Evolutionary conservation across 2,113 vertebrate genomes (phyloP), one percentile per base, ranked within the genome.

Genomic region (Hyperoodon ampullatus): DNA sequence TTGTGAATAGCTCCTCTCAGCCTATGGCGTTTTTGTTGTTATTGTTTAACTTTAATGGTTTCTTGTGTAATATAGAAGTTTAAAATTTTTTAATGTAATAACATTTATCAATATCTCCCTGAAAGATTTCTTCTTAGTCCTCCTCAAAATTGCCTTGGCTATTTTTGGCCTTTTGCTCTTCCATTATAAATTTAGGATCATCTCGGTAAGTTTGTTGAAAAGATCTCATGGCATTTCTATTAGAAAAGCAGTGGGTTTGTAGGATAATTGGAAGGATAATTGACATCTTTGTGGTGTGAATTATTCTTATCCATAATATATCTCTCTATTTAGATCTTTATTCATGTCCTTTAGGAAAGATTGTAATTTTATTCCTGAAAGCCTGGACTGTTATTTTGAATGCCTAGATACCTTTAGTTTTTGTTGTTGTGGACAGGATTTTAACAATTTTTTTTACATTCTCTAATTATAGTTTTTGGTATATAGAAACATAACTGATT

Each of bases 221-320:
- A 80, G 30, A 72, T 66, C 30, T 66, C 65, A 65, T 95, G 55
- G 19, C 33, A 70, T 71, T 23, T 81, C 60, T 72, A 55, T 65
- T 81, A 87, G 89, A 80, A 87, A 72, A 87, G 23, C 23, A 65
- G 55, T 65, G 28, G 23, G 16, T 70, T 63, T 72, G 23, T 65
- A 65, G 35, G 71, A 60, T 91, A 71, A 81, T 44, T 92, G 44
- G 55, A 47, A 58, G 9, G 23, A 14, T 72, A 58, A 65, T 35
- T 80, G 63, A 58, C n/a, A n/a, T 55, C 16, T 87, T 72, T 87
- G 39, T 92, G 44, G 53, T 87, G 39, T 92, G 44, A 61, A 72
- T 65, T 87, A 87, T 95, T 87, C 55, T 87, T 58, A 65, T 58
- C 47, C n/a, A 87, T 77, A 92, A 47, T 87, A 44, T 50, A 55